These are phyloP conservation scores for Plebejus argus DNA, from an alignment of 2,888 invertebrate species.

Conservation along the genomic window DNA sequence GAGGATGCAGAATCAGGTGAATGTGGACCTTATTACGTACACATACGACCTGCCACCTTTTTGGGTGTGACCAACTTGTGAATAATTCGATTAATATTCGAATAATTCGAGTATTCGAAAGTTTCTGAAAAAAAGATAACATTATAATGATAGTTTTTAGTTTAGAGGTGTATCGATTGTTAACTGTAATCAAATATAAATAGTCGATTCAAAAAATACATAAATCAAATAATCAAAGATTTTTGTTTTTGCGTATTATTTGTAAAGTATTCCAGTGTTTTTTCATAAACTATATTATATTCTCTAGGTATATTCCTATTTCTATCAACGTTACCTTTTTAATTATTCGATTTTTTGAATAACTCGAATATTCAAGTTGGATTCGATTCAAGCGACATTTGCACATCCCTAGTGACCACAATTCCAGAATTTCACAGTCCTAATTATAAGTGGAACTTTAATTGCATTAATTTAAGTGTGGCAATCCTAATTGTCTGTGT, in stretches of 20 bases:
- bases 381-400: not conserved
- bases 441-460: slow-evolving; percentile 23
- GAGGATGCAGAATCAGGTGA: slow-evolving; percentile 1
- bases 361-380: not conserved
- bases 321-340: not conserved
- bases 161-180: no score
- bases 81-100: not conserved
- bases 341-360: not conserved
- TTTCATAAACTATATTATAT: no score
- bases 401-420: not conserved
- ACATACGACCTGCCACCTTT: not conserved
- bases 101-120: not conserved
- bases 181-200: no score
- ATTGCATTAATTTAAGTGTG: slow-evolving; percentile 25
- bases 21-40: not conserved
- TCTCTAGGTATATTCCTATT: no score
- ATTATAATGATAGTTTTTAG: no score
- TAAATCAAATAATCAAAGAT: no score
- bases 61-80: not conserved
- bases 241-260: no score
- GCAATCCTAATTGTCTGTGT: slow-evolving; percentile 5
- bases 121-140: no score
- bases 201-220: no score
- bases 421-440: slow-evolving; percentile 4
- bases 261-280: no score